Base-by-base conservation (phyloP, 2,113 vertebrate genomes). In the Piaya cayana region DNA sequence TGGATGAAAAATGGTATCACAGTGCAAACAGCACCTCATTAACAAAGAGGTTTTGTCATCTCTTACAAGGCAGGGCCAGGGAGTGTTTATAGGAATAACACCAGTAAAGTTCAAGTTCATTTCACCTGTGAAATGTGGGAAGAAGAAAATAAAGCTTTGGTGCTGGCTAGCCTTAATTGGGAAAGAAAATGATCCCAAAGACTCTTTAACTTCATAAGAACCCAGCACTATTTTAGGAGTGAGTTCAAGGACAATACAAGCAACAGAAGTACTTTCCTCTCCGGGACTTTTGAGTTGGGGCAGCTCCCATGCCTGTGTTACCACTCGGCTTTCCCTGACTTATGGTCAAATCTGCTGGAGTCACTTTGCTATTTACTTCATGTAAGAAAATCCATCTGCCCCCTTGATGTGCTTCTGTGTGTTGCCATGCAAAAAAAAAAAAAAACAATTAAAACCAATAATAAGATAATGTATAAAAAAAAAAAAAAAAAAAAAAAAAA, bases 1-100 rank as follows among this genome's bases (percentile, higher is more conserved):
- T 62, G 64, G 71, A 90, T 85, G 70, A 56, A 60, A 89, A 85
- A 91, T 36, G 47, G 58, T 62, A 53, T 86, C 49, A 7, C 37
- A 91, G 86, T n/a, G 77, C 79, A 94, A 82, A 79, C 69, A 86
- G 9, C 69, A 74, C 56, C 53, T 90, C 83, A 67, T 86, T 96
- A 95, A 93, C 80, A 95, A 70, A 81, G 93, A 95, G 71, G 56
- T 88, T 90, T 56, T 92, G 75, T 36, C 60, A 70, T 71, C 82
- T 93, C 81, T 63, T 36, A n/a, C 4, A 60, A 78, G 1, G 49
- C 56, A 94, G 52, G 30, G 45, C 52, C 42, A 52, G 21, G 36
- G 53, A 92, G 47, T 15, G 27, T 69, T 88, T 68, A 77, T 30
- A 34, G 77, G 59, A 95, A 92, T 0, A 3, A 39, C 59, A 76